Conservation (phyloP, 2,113 vertebrate genomes). For the Spilogale gracilis region DNA sequence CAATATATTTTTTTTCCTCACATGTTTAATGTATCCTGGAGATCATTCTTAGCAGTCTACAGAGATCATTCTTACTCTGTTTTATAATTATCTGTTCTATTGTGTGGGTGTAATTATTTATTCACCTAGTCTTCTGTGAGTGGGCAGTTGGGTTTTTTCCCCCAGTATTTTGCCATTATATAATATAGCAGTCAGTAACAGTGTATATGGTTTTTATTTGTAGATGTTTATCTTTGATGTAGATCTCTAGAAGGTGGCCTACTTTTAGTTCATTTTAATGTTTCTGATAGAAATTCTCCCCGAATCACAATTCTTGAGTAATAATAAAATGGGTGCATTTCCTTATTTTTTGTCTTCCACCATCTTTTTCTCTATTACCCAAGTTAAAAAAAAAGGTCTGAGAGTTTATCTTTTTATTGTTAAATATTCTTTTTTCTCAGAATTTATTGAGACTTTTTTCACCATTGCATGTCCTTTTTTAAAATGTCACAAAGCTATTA, state of each 20-base stretch:
- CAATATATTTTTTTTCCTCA: not conserved
- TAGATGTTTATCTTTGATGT: slow-evolving; percentile 3
- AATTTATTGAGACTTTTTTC: slow-evolving; percentile 17
- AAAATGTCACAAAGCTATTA: not conserved
- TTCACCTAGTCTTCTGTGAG: not conserved
- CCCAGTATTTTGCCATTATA: not conserved
- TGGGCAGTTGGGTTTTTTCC: not conserved
- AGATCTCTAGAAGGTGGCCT: slow-evolving; percentile 19
- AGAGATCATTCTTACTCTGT: not conserved
- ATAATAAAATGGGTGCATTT: not conserved
- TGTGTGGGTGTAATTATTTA: not conserved
- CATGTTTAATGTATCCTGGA: not conserved
- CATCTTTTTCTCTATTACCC: not conserved
- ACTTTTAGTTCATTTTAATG: slow-evolving; percentile 43
- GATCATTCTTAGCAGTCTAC: not conserved
- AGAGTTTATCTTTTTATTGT: not conserved
- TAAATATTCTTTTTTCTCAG: not conserved
- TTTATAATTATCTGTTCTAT: not conserved
- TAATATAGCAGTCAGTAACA: not conserved
- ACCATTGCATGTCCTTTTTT: not conserved
- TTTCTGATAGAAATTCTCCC: not conserved
- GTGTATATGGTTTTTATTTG: not conserved
- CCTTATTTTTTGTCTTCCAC: not conserved
- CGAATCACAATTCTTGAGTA: not conserved
- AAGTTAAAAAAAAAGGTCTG: not conserved